Base-by-base conservation (phyloP, 1,140 invertebrate genomes). In the Vanessa tameamea region DNA sequence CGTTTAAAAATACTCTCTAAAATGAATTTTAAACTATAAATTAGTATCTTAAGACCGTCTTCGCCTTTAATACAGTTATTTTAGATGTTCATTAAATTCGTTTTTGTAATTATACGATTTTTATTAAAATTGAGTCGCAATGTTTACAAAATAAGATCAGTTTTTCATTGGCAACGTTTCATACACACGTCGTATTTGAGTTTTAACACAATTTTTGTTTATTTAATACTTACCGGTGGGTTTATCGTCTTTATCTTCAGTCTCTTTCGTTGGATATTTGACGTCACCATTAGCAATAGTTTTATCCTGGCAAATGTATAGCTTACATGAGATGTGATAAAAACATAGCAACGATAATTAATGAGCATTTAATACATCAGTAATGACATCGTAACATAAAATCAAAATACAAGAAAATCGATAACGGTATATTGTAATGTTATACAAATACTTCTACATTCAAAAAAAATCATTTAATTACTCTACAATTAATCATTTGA, bases 231-330 rank as follows among this genome's bases (percentile, higher is more conserved):
- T 83, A 91, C 89, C 84, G 81, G 87, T 87, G 47, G 87, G 86
- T 76, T 87, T 90, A n/a, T 77, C 75, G 66, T 84, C 81, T 65
- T 83, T 84, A 15, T 87, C 81, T 65, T 86, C 82, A 37, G 76
- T 77, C 47, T 90, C 85, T 72, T 84, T 87, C 31, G 78, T 84
- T 3, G 82, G 72, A 72, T 87, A 87, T 72, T 90, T 91, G 7
- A 90, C 84, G 51, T 88, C 83, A 65, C 89, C 90, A 67, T 92
- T 92, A 37, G 87, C 84, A 59, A 92, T 87, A 26, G 85, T 84
- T 61, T 87, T 89, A 68, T 87, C 87, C 88, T 91, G 80, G 51
- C 78, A 78, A 81, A 47, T 51, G 11, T 16, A 51, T 70, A 70
- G 53, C 51, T 63, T 70, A 67, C 50, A 67, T 67, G 50, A 67